phyloP scores from a whole-genome alignment of 30 jellyfish, hydroid and myxozoan genomes.

The Cassiopea andromeda region DNA sequence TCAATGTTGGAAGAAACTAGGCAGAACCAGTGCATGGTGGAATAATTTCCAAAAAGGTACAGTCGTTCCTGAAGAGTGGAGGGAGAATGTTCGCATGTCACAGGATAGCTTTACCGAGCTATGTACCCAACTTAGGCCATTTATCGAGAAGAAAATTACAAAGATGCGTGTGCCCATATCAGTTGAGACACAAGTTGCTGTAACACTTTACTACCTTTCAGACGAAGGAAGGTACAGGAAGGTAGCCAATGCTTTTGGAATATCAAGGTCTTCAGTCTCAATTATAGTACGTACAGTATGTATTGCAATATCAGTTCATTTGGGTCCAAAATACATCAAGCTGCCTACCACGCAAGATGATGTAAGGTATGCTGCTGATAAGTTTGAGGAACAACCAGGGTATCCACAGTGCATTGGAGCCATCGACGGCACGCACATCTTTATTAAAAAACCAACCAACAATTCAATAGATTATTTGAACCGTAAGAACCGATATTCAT shows the following conservation, averaged over 20 bases:
- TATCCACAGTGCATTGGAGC: slow-evolving; percentile 85
- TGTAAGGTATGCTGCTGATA: background rate
- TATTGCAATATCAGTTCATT: slow-evolving; percentile 13
- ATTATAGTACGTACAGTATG: slow-evolving; percentile 28
- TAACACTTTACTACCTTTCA: slow-evolving; percentile 41
- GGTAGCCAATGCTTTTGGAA: slow-evolving; percentile 71
- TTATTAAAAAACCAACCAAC: slow-evolving; percentile 33
- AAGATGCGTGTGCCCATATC: background rate
- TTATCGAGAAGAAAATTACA: slow-evolving; percentile 16
- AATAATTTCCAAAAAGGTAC: background rate
- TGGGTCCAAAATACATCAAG: slow-evolving; percentile 46
- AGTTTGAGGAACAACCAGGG: slow-evolving; percentile 28
- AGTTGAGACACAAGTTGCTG: slow-evolving; percentile 40
- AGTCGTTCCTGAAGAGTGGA: slow-evolving; percentile 34
- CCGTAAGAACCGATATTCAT: slow-evolving; percentile 38
- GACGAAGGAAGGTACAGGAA: slow-evolving; percentile 67
- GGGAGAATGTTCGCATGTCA: slow-evolving; percentile 33
- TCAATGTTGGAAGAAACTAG: slow-evolving; percentile 24
- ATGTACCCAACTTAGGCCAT: slow-evolving; percentile 6
- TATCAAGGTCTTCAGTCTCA: slow-evolving; percentile 66
- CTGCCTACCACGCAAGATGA: slow-evolving; percentile 43
- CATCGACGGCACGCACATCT: slow-evolving; percentile 59
- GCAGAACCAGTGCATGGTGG: slow-evolving; percentile 39
- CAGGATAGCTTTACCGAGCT: slow-evolving; percentile 11
- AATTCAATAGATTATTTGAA: slow-evolving; percentile 48